Evolutionary conservation across 2,888 invertebrate species (phyloP).

Genomic region (Steinernema hermaphroditum): DNA sequence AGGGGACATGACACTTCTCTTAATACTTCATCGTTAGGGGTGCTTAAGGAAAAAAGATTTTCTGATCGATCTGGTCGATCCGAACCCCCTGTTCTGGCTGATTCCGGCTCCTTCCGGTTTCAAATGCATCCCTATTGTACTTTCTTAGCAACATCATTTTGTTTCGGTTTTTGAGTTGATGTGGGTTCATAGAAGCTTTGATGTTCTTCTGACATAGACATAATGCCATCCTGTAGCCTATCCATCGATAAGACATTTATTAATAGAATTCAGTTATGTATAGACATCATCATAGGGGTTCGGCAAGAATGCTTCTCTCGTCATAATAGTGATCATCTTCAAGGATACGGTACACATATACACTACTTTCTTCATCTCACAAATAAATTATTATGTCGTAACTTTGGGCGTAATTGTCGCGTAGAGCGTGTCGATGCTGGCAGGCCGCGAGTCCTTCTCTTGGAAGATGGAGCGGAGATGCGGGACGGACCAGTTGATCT

Average conservation of each 20-base stretch:
- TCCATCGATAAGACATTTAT: slow-evolving; percentile 10
- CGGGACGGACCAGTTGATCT: slow-evolving; percentile 64
- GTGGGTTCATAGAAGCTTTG: too few species aligned
- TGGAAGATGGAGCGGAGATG: slow-evolving; percentile 59
- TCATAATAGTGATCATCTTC: neutral
- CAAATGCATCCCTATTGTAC: too few species aligned
- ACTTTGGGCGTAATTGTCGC: slow-evolving; percentile 35
- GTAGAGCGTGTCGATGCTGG: slow-evolving; percentile 60
- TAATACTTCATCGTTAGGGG: too few species aligned
- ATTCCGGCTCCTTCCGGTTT: too few species aligned
- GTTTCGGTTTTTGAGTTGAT: too few species aligned
- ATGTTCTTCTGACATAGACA: too few species aligned
- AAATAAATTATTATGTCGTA: slow-evolving; percentile 29
- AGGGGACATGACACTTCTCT: too few species aligned
- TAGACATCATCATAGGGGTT: neutral
- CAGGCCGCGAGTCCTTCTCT: slow-evolving; percentile 47
- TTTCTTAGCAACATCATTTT: too few species aligned
- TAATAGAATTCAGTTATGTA: slow-evolving; percentile 17
- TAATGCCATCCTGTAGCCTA: neutral
- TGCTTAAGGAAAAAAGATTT: too few species aligned
- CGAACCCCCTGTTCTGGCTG: too few species aligned
- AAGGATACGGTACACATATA: neutral
- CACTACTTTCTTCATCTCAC: slow-evolving; percentile 19
- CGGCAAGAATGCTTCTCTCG: slow-evolving; percentile 20
- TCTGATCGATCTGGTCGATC: too few species aligned